Percentiles rank a stretch among this genome's conserved stretches.
Conservation (phyloP, 2,797 vertebrate genomes). For the Chelmon rostratus region DNA sequence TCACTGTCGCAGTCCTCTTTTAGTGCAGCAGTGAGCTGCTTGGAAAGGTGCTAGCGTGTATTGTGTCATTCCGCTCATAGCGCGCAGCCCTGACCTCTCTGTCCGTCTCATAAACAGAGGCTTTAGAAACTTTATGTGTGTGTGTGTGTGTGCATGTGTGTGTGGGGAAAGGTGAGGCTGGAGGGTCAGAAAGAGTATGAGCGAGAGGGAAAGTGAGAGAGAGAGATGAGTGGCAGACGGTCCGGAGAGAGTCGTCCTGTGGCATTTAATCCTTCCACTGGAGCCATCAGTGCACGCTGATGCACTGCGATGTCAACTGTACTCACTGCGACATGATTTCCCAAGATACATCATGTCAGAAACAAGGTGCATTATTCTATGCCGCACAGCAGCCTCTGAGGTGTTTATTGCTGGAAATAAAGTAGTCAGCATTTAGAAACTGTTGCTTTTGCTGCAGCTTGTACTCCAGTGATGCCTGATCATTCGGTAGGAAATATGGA, state of each 20-base stretch:
- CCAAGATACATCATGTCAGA: conserved; percentile 34
- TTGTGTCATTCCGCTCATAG: conserved; percentile 38
- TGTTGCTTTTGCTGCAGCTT: conserved; percentile 1
- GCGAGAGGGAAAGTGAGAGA: conserved; percentile 48
- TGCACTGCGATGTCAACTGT: conserved; percentile 25
- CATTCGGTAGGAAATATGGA: background rate
- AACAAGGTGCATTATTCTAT: conserved; percentile 16
- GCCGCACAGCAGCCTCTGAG: conserved; percentile 1
- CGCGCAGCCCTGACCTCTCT: conserved; percentile 41
- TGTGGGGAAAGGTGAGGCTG: conserved; percentile 6
- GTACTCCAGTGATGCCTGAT: background rate
- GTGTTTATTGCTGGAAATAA: conserved; percentile 10
- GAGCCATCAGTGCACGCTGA: background rate
- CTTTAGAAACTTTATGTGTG: conserved; percentile 29
- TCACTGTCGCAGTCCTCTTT: background rate
- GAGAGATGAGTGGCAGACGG: conserved; percentile 40
- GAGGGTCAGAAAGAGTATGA: conserved; percentile 33
- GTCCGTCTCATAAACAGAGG: conserved; percentile 49
- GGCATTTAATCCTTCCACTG: conserved; percentile 36
- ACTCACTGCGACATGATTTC: conserved; percentile 23
- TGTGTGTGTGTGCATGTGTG: background rate
- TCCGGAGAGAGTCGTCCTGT: background rate
- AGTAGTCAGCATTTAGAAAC: conserved; percentile 10
- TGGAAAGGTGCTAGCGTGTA: conserved; percentile 27
- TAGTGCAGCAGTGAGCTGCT: conserved; percentile 14